These are phyloP conservation scores for Sebastes ruberrimus DNA, from an alignment of 2,797 vertebrate species.

Conservation along the genomic window DNA sequence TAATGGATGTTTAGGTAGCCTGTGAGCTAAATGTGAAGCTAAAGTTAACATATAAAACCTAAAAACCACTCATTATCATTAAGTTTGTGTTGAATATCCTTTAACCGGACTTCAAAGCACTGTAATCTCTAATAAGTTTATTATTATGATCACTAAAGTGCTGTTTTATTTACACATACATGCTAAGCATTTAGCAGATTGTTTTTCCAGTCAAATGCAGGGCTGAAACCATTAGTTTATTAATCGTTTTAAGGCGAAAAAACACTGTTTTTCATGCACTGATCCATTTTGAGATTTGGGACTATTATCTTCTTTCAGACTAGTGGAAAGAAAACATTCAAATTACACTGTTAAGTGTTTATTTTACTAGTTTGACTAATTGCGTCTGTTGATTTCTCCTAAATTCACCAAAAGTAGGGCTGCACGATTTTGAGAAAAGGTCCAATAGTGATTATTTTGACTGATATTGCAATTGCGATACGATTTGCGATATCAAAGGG, in stretches of 20 bases:
- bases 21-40: neutral
- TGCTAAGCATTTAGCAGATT: neutral
- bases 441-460: no score
- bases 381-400: no score
- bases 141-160: neutral
- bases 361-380: neutral
- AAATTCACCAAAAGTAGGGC: no score
- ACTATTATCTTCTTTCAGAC: neutral
- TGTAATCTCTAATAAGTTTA: neutral
- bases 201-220: neutral
- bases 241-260: neutral
- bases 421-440: no score
- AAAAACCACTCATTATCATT: neutral
- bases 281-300: neutral
- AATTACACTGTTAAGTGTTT: rapidly evolving
- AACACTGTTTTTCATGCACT: no score
- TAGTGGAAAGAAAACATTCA: no score
- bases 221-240: rapidly evolving
- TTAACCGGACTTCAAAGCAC: neutral
- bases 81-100: neutral
- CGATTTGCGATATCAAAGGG: no score
- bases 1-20: neutral
- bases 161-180: neutral
- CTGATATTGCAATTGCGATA: no score
- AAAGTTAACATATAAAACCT: neutral